phyloP scores from a whole-genome alignment of 64 coral and sea anemone species.

The Actinia equina region DNA sequence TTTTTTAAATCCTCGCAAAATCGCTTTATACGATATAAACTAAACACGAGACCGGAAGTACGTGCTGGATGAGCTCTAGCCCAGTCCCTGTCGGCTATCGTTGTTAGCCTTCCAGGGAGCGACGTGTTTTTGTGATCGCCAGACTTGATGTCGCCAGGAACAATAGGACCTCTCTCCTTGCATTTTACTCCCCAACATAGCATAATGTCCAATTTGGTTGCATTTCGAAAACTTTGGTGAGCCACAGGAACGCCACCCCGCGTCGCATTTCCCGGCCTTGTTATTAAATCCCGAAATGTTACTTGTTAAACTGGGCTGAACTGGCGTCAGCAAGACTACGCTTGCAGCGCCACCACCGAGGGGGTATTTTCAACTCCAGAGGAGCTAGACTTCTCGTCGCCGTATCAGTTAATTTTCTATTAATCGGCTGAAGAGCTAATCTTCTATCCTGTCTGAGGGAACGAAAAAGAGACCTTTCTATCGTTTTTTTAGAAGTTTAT shows the following conservation, averaged over 20 bases:
- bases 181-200: slow-evolving; percentile 11
- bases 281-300: neutral
- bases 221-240: slow-evolving; percentile 10
- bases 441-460: neutral
- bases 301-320: neutral
- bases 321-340: slow-evolving; percentile 9
- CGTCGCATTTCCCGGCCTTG: neutral
- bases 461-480: neutral
- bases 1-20: slow-evolving; percentile 9
- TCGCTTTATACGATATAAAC: slow-evolving; percentile 7
- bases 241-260: slow-evolving; percentile 5
- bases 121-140: slow-evolving; percentile 63
- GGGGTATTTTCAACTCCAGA: slow-evolving; percentile 4
- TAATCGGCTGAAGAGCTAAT: slow-evolving; percentile 10
- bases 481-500: neutral
- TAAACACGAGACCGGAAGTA: slow-evolving; percentile 46
- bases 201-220: slow-evolving; percentile 17
- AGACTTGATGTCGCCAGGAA: slow-evolving; percentile 83
- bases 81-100: slow-evolving; percentile 32
- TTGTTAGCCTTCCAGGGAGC: slow-evolving; percentile 53
- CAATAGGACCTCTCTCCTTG: slow-evolving; percentile 53
- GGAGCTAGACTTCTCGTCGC: slow-evolving; percentile 15
- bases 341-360: neutral
- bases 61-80: slow-evolving; percentile 21
- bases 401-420: slow-evolving; percentile 1